Evolutionary conservation across 2,113 vertebrate species (phyloP), one percentile per base, ranked within the genome.

Genomic region (Salvator merianae): DNA sequence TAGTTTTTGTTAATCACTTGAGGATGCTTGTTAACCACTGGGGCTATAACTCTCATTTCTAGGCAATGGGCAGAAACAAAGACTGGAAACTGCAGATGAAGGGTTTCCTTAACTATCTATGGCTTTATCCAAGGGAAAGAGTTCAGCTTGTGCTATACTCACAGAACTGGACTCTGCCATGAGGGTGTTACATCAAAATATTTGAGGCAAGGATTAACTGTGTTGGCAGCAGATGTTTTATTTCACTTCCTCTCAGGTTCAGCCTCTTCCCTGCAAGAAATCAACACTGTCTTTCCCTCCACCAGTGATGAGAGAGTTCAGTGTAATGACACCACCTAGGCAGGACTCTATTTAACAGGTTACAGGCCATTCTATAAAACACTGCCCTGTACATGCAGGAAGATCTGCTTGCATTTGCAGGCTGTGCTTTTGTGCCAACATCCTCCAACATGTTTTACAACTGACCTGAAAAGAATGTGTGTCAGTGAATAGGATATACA

Each of bases 391-490:
- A 86, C 16, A 38, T 70, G 40, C 0, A 32, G 81, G 83, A 68
- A 85, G 75, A 55, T 84, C 0, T 24, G 69, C 91, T 93, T 79
- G 0, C 0, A 69, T 71, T 68, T 80, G 79, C 77, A 77, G 28
- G 0, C 0, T 50, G 82, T 83, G 88, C 84, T 86, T 87, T 0
- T 68, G 89, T 92, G 94, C 93, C 94, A 94, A 36, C 90, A 84
- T n/a, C 89, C 84, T 88, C 1, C 84, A 88, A 2, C 84, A 18
- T 90, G 87, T 90, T 94, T 93, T 93, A 92, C 93, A 93, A 70
- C 88, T 92, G 94, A 95, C 93, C 93, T 91, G 92, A 68, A 2
- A 89, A 88, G 94, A 95, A 95, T 95, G 92, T 92, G 92, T 93
- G 93, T 93, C 92, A 91, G 63, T 62, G 68, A 7, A 82, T 89